Conservation (phyloP, 2,888 invertebrate species). For the Toxonevra muliebris region DNA sequence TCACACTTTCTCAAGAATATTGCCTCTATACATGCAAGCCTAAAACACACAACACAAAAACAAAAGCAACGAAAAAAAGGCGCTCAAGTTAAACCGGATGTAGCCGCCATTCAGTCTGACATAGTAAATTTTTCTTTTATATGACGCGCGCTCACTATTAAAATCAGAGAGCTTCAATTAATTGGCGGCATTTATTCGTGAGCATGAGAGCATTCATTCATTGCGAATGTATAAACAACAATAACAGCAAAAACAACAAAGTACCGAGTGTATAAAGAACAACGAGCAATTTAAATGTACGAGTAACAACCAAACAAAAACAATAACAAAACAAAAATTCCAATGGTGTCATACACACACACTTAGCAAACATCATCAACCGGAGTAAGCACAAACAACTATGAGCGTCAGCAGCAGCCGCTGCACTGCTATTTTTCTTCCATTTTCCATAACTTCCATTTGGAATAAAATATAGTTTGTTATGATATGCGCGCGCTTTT, state of each 20-base stretch:
- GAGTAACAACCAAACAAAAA: conserved; percentile 22
- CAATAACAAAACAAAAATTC: conserved; percentile 36
- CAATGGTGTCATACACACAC: conserved; percentile 37
- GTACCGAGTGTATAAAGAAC: conserved; percentile 9
- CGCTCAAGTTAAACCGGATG: conserved; percentile 26
- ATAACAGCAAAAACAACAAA: conserved; percentile 1
- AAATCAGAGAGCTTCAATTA: conserved; percentile 16
- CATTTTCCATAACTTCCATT: not conserved
- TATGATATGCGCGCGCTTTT: conserved; percentile 2
- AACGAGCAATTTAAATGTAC: conserved; percentile 21
- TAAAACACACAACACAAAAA: conserved; percentile 4
- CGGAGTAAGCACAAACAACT: too few relatives aligned
- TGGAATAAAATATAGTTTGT: too few relatives aligned
- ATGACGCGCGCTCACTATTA: not conserved
- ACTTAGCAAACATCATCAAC: conserved; percentile 25
- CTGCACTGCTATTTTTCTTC: conserved; percentile 16
- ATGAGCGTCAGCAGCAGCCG: conserved; percentile 5
- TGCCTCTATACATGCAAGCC: conserved; percentile 4
- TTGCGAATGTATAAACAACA: conserved; percentile 14
- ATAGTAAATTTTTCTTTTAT: conserved; percentile 10
- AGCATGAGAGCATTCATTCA: conserved; percentile 35
- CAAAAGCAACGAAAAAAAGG: not conserved
- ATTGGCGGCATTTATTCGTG: conserved; percentile 28
- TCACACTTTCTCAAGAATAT: conserved; percentile 1
- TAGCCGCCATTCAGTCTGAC: conserved; percentile 36